phyloP scores from a whole-genome alignment of 2,888 invertebrate genomes.

The Agriopis marginaria region DNA sequence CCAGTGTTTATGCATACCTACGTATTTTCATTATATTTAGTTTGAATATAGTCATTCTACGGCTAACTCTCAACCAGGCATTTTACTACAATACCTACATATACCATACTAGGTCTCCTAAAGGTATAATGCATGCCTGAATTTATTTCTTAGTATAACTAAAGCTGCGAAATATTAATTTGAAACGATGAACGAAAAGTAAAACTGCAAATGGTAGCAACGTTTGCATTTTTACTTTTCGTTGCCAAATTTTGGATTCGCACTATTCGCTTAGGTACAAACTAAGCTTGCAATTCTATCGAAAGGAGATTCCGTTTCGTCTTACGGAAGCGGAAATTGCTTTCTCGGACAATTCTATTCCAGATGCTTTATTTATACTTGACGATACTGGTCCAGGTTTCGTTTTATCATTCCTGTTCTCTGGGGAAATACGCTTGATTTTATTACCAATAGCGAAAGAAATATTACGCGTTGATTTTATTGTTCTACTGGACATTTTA shows the following conservation, averaged over 20 bases:
- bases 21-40: too few relatives aligned
- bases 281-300: conserved; percentile 37
- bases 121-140: too few relatives aligned
- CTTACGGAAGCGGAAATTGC: conserved; percentile 68
- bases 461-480: conserved; percentile 33
- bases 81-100: too few relatives aligned
- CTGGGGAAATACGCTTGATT: conserved; percentile 40
- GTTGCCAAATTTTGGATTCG: neutral
- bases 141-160: too few relatives aligned
- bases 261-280: conserved; percentile 12
- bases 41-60: too few relatives aligned
- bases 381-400: conserved; percentile 48
- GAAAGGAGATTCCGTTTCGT: conserved; percentile 60
- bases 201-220: too few relatives aligned
- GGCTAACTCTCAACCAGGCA: too few relatives aligned
- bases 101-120: too few relatives aligned
- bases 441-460: conserved; percentile 39
- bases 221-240: too few relatives aligned
- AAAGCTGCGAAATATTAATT: too few relatives aligned
- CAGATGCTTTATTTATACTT: conserved; percentile 61
- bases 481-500: conserved; percentile 25
- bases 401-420: conserved; percentile 43
- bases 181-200: too few relatives aligned
- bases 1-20: too few relatives aligned
- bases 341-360: conserved; percentile 63